Percentiles rank a stretch among this genome's conserved stretches.
Conservation (phyloP, 2,113 vertebrate genomes). For the Brienomyrus longianalis region DNA sequence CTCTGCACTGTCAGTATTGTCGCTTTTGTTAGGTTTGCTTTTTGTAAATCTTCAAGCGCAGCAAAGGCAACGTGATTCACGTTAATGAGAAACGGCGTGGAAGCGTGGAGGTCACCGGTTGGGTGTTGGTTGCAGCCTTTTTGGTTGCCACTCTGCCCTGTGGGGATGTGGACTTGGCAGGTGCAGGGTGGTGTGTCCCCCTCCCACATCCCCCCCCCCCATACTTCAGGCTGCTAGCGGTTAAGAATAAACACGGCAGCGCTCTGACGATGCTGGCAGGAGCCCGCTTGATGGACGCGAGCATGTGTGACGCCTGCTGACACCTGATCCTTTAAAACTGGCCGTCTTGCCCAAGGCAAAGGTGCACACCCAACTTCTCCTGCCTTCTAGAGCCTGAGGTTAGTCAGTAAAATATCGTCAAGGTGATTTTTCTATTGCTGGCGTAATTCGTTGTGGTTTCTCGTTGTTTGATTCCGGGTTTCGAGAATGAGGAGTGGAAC, state of each 20-base stretch:
- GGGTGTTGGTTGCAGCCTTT: not conserved
- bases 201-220: not conserved
- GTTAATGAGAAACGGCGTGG: not conserved
- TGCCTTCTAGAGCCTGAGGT: conserved; percentile 62
- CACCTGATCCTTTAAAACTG: conserved; percentile 75
- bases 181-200: not conserved
- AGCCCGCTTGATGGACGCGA: conserved; percentile 85
- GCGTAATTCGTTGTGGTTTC: not conserved
- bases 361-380: conserved; percentile 62
- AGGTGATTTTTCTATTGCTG: not conserved
- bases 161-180: not conserved
- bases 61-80: not conserved
- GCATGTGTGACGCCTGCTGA: conserved; percentile 72
- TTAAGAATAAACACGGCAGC: conserved; percentile 59
- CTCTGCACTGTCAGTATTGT: not conserved
- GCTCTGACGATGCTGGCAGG: conserved; percentile 75
- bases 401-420: conserved; percentile 51
- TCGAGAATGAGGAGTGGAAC: not conserved
- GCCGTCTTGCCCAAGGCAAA: conserved; percentile 66
- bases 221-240: conserved; percentile 43
- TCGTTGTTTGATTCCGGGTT: not conserved
- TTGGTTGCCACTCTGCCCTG: not conserved
- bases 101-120: no score
- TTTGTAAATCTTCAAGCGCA: not conserved
- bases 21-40: not conserved